Evolutionary conservation across 2,113 vertebrate genomes (phyloP).

Genomic region (Sinocyclocheilus anshuiensis): DNA sequence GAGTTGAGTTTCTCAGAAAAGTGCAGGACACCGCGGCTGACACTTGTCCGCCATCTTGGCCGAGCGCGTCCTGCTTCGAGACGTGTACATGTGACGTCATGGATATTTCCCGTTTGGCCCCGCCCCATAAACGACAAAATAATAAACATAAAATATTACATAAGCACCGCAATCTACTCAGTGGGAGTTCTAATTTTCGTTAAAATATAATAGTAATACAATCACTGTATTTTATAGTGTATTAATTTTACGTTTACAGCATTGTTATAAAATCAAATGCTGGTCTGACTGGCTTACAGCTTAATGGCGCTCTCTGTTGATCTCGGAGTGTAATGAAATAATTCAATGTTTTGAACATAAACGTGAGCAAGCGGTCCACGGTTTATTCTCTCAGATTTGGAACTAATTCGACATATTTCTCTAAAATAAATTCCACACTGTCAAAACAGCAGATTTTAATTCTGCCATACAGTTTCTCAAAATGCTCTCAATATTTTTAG

Average conservation of each 20-base stretch:
- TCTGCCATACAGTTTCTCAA: background rate
- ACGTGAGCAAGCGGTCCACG: background rate
- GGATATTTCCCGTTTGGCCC: background rate
- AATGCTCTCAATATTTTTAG: too few relatives aligned
- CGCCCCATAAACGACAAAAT: background rate
- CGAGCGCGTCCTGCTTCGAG: conserved; percentile 73
- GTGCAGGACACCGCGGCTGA: conserved; percentile 71
- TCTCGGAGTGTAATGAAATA: background rate
- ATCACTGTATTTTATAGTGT: too few relatives aligned
- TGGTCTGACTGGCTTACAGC: background rate
- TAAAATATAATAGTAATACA: background rate
- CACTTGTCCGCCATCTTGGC: conserved; percentile 83
- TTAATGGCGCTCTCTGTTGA: background rate
- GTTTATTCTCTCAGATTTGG: background rate
- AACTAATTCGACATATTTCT: background rate
- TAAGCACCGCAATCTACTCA: background rate
- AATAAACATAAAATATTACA: background rate
- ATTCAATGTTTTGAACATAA: background rate
- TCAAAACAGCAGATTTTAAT: background rate
- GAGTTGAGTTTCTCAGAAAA: conserved; percentile 70
- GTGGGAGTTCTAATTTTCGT: background rate
- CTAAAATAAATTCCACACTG: background rate
- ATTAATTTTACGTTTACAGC: background rate
- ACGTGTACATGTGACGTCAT: conserved; percentile 87
- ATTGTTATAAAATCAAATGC: background rate